These are phyloP conservation scores for Sparidentex hasta DNA, from an alignment of 2,797 vertebrate species.

Conservation along the genomic window DNA sequence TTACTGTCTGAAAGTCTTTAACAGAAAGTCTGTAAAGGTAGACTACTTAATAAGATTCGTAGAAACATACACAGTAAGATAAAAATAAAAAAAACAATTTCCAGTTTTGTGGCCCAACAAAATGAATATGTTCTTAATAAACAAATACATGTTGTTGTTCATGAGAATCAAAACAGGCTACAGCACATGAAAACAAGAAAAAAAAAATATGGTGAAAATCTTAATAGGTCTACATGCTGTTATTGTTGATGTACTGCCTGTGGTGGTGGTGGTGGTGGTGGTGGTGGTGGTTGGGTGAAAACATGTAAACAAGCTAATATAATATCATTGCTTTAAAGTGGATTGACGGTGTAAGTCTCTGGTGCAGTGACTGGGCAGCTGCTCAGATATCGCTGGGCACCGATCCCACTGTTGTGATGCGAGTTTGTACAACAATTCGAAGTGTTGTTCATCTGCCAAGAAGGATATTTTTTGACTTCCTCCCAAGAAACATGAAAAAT, in stretches of 20 bases:
- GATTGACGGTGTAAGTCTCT: neutral
- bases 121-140: neutral
- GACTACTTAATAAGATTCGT: neutral
- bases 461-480: slow-evolving; percentile 30
- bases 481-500: slow-evolving; percentile 48
- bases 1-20: neutral
- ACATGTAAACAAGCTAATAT: slow-evolving; percentile 10
- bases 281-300: neutral
- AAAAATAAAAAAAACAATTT: no score
- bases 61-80: neutral
- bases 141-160: neutral
- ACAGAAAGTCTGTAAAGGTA: neutral
- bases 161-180: neutral
- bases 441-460: slow-evolving; percentile 21
- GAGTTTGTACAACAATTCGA: slow-evolving; percentile 43
- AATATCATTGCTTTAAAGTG: neutral
- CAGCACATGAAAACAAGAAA: neutral
- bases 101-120: no score
- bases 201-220: neutral
- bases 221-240: neutral
- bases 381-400: slow-evolving; percentile 44
- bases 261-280: neutral
- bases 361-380: slow-evolving; percentile 25
- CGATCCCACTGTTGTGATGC: slow-evolving; percentile 31
- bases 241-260: neutral